Conservation (phyloP, 2,888 invertebrate species). For the Drosophila nr. medialis region DNA sequence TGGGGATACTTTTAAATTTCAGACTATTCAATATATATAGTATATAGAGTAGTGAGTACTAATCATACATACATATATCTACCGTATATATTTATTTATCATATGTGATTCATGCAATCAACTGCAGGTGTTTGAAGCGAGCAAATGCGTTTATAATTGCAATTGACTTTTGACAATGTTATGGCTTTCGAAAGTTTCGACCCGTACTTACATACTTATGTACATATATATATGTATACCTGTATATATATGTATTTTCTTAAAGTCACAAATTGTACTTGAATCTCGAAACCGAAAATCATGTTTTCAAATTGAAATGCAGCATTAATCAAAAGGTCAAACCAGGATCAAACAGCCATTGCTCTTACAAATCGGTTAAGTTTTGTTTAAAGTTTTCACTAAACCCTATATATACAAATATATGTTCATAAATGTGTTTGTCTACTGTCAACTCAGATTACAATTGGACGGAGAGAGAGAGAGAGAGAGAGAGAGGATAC, state of each 20-base stretch:
- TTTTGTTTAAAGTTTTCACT: background rate
- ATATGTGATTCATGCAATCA: constrained; percentile 22
- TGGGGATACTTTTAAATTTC: background rate
- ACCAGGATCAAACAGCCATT: background rate
- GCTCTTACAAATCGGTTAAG: background rate
- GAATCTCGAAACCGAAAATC: background rate
- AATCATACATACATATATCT: background rate
- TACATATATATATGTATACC: background rate
- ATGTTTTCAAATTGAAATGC: background rate
- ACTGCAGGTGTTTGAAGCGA: constrained; percentile 26
- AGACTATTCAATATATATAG: background rate
- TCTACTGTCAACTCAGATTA: background rate
- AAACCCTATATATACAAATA: background rate
- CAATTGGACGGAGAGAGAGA: background rate
- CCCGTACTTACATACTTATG: background rate
- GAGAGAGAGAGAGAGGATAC: background rate
- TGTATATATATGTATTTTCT: background rate
- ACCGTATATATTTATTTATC: background rate
- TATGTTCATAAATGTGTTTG: background rate
- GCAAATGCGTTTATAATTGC: constrained; percentile 13
- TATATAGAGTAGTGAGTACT: background rate
- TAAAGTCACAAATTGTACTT: background rate
- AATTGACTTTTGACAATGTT: background rate
- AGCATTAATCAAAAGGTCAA: background rate
- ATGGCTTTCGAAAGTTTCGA: background rate